Evolutionary conservation across 2,888 invertebrate species (phyloP), one percentile per base, ranked within the genome.

Genomic region (Hyalella azteca): DNA sequence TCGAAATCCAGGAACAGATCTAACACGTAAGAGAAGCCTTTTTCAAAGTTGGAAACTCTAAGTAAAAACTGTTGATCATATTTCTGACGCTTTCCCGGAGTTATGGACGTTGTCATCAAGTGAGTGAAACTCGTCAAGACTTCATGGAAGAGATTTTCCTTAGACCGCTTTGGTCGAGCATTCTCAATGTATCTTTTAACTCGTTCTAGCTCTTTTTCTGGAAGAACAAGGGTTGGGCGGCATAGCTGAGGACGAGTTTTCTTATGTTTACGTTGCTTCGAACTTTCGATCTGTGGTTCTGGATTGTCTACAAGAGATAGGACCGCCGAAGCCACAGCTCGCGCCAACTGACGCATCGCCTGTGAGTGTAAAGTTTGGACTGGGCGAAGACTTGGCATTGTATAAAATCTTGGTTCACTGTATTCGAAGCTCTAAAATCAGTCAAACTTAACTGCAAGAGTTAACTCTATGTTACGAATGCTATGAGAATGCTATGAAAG

Each of bases 21-120:
- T 9, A 81, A 40, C 36, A 76, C 78, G 39, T 83, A 78, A 26
- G 79, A 54, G 3, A 83, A 50, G 5, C 81, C 83, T 2, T 73
- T 45, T 2, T 77, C 80, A 4, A 83, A 78, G 15, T 59, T 50
- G 15, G 77, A 22, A 7, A 83, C 66, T 11, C 41, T 80, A 19
- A 32, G 26, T 3, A 54, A 66, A 49, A 81, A 81, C 7, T 41
- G 59, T 49, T 26, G 13, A 13, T 32, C 45, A 26, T 39, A 22
- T 50, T 66, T 48, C 19, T 29, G n/a, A 1, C 22, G 15, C 11
- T 48, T 32, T 48, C 29, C 36, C 15, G 78, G 66, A n/a, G 36
- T 3, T 13, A 36, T 39, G 11, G 45, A 32, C 26, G 5, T 9
- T 26, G 75, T 41, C 36, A 75, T 40, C 9, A 77, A 22, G 4